Base-by-base conservation (phyloP, 1,140 invertebrate species). In the Colletes latitarsis region DNA sequence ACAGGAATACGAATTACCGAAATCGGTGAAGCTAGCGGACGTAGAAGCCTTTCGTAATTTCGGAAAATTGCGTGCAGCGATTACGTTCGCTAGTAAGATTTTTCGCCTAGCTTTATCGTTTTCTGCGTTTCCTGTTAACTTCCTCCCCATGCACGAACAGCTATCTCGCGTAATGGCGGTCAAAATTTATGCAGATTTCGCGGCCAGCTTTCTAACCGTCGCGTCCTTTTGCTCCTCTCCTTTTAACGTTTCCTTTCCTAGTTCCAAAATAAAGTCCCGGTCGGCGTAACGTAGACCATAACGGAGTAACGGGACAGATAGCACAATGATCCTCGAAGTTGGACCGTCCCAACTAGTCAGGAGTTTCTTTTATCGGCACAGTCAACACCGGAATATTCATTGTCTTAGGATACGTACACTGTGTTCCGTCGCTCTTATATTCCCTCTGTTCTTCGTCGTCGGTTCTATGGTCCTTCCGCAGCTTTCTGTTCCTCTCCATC, bases 311-410 rank as follows among this genome's bases (percentile, higher is more conserved):
- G 39, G 57, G 41, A 30, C 30, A 83, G 82, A 84, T 74, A 83
- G 52, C 19, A n/a, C 46, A 57, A 57, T 71, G 62, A 67, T 43
- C 55, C 49, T 41, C 19, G 55, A 77, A 63, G 30, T 72, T 71
- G 14, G 70, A 63, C 69, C 63, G 49, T 79, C 55, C 66, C 64
- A 60, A 68, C 49, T 58, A 49, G 68, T 85, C 83, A 84, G 72
- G 83, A 84, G 80, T 77, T 80, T 81, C 80, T 83, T 85, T 85
- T 77, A 84, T 85, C 69, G 77, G 17, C 49, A 4, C 69, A 63
- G 67, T 62, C 67, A 72, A 71, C 72, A 53, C 15, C 6, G 12
- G 81, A 53, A 80, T 72, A 72, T 67, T 73, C 80, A 60, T 77
- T 80, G 78, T 57, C 77, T 77, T n/a, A 68, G 62, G 66, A 86